Evolutionary conservation across 2,888 invertebrate genomes (phyloP).

Genomic region (Eupithecia centaureata): DNA sequence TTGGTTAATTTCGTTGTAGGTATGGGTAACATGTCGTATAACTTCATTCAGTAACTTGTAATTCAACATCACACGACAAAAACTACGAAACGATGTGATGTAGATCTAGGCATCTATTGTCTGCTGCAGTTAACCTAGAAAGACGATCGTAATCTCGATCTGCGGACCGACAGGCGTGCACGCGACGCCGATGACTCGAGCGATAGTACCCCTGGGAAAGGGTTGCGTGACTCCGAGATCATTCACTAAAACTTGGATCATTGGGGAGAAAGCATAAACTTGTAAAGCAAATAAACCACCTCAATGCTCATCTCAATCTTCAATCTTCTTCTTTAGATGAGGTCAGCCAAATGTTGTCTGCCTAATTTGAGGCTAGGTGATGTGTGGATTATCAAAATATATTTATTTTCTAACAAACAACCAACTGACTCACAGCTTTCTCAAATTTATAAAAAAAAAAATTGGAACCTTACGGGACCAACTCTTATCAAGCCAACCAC

Average conservation of each 20-base stretch:
- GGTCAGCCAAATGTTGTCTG: too few relatives aligned
- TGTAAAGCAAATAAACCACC: too few relatives aligned
- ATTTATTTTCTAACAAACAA: not conserved
- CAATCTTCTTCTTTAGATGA: too few relatives aligned
- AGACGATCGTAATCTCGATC: constrained; percentile 38
- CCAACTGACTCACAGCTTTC: not conserved
- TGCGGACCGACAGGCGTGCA: not conserved
- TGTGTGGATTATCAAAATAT: too few relatives aligned
- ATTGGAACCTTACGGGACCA: constrained; percentile 7
- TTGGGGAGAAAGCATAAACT: too few relatives aligned
- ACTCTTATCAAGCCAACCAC: constrained; percentile 9
- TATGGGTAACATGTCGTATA: too few relatives aligned
- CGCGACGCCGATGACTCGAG: constrained; percentile 17
- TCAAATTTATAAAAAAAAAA: not conserved
- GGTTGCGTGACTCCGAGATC: constrained; percentile 34
- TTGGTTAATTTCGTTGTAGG: too few relatives aligned
- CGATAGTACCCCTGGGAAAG: constrained; percentile 27
- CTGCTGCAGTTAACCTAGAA: constrained; percentile 41
- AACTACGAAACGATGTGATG: constrained; percentile 8
- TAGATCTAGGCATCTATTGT: constrained; percentile 19
- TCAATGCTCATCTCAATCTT: not conserved
- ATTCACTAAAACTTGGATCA: constrained; percentile 11
- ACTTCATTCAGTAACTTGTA: constrained; percentile 2
- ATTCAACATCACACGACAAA: constrained; percentile 14
- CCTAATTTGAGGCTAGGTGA: too few relatives aligned